A percentile compares a stretch with the other conserved stretches of the same genome.
Evolutionary conservation across 2,888 invertebrate species (phyloP).

Genomic region (Seira musarum): DNA sequence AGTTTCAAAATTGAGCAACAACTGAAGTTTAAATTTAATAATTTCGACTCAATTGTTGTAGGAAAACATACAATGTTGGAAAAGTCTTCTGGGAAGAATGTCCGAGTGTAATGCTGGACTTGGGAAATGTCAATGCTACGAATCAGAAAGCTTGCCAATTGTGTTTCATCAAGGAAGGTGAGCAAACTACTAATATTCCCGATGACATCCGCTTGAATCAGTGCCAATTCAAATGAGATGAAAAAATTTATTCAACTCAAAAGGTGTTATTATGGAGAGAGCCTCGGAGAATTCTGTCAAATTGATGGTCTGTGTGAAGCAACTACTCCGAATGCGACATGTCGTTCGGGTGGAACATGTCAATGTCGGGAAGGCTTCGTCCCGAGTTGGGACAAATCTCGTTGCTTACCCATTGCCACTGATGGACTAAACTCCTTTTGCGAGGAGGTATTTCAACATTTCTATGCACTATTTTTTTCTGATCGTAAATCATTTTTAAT

Average conservation of each 20-base stretch:
- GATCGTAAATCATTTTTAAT: slow-evolving; percentile 25
- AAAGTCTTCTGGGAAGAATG: slow-evolving; percentile 63
- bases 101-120: slow-evolving; percentile 62
- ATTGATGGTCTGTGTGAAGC: slow-evolving; percentile 67
- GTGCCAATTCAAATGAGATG: not conserved
- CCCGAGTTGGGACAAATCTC: slow-evolving; percentile 67
- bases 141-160: slow-evolving; percentile 67
- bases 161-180: slow-evolving; percentile 69
- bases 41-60: too few relatives aligned
- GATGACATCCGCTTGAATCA: not conserved
- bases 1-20: not conserved
- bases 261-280: slow-evolving; percentile 69
- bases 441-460: slow-evolving; percentile 65
- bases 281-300: slow-evolving; percentile 68
- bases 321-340: slow-evolving; percentile 65
- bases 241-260: not conserved
- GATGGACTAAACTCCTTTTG: slow-evolving; percentile 65
- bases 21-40: not conserved
- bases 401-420: slow-evolving; percentile 65
- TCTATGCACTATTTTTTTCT: too few relatives aligned
- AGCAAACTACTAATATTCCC: slow-evolving; percentile 2
- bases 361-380: slow-evolving; percentile 64
- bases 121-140: slow-evolving; percentile 67
- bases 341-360: slow-evolving; percentile 62
- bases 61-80: slow-evolving; percentile 66